Base-by-base conservation (phyloP, 2,888 invertebrate species). In the Agrochola litura region DNA sequence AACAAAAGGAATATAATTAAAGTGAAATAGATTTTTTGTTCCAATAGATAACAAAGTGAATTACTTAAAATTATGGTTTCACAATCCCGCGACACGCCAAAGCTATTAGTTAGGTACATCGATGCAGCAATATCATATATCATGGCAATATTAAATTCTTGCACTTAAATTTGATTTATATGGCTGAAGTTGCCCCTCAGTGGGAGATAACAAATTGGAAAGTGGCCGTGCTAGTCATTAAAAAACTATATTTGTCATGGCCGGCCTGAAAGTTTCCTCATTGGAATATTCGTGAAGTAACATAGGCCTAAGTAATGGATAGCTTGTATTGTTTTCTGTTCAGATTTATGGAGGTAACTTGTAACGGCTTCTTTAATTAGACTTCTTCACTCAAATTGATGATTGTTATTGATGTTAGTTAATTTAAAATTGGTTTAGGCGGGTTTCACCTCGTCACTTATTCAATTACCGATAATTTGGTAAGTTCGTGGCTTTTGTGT, bases 301-400 rank as follows among this genome's bases (percentile, higher is more conserved):
- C 94, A 95, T 94, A 92, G 93, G 92, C 93, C 92, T 90, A 87
- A 90, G 93, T 95, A 96, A 96, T 95, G 94, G 92, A 96, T 96
- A 95, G 95, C 94, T 91, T 93, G 95, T 96, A 96, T 96, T 96
- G 96, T 96, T 95, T 93, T 92, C 92, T 90, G 91, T 90, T 92
- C 95, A 95, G 96, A 96, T 96, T 96, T 96, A 96, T 96, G 95
- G 96, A 95, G 95, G 96, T 95, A 95, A 96, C 96, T 96, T 96
- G 95, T 96, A 95, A 96, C 95, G 95, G 95, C 95, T 96, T 96
- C 96, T 96, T 96, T 95, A 96, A 96, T 96, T 96, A 96, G 93
- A 96, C 94, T 95, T 95, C 95, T 95, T 95, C 93, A 95, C 93
- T 94, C 94, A 95, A 96, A 95, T 96, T 96, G 94, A 96, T 95